phyloP scores from a whole-genome alignment of 1,140 invertebrate genomes.

The Microvelia longipes region DNA sequence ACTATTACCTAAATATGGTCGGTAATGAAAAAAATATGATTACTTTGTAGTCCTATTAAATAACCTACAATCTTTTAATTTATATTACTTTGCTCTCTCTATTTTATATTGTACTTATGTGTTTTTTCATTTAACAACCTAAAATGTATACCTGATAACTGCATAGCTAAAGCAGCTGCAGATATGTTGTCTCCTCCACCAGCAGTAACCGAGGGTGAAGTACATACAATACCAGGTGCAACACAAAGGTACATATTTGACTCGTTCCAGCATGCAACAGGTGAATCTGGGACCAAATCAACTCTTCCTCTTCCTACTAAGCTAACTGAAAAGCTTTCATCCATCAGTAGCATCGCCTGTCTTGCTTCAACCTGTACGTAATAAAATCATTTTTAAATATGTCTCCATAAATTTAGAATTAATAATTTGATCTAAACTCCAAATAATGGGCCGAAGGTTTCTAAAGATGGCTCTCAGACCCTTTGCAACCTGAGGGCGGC shows the following conservation, averaged over 20 bases:
- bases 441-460: too few relatives aligned
- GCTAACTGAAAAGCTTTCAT: constrained; percentile 70
- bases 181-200: constrained; percentile 82
- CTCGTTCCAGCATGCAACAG: constrained; percentile 74
- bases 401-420: neutral
- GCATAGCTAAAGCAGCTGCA: constrained; percentile 61
- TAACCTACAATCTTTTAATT: too few relatives aligned
- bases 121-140: too few relatives aligned
- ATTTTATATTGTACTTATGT: too few relatives aligned
- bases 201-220: constrained; percentile 61
- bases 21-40: too few relatives aligned
- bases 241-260: constrained; percentile 54
- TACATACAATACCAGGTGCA: constrained; percentile 72
- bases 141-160: constrained; percentile 32
- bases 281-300: constrained; percentile 37
- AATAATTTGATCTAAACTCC: too few relatives aligned
- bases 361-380: constrained; percentile 43
- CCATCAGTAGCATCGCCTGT: constrained; percentile 57
- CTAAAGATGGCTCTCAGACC: too few relatives aligned
- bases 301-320: constrained; percentile 35
- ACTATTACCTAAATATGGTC: too few relatives aligned
- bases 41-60: too few relatives aligned
- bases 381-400: neutral
- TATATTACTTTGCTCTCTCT: too few relatives aligned
- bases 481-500: too few relatives aligned